Evolutionary conservation across 2,888 invertebrate genomes (phyloP), one percentile per base, ranked within the genome.

Genomic region (Philaethria dido): DNA sequence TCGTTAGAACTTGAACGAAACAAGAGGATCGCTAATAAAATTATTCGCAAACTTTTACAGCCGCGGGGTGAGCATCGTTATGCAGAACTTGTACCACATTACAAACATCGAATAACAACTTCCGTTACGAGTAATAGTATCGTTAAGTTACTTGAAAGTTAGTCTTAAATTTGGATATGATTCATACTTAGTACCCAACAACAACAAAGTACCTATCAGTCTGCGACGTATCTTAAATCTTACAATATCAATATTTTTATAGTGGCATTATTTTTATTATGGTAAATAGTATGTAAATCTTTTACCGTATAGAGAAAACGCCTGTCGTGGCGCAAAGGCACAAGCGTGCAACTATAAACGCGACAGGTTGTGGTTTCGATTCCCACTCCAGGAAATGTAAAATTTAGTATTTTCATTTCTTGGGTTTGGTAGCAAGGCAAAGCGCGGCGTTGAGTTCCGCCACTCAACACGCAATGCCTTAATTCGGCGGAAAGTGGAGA

Each of bases 1-100:
- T 39, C 39, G n/a, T 57, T 22, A 22, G 9, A 42, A 42, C 16
- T 42, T 42, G n/a, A 42, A 57, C 11, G 22, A 42, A 57, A 42
- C 5, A 57, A 57, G 16, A n/a, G 57, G 14, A 22, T 57, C n/a
- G 22, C 16, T 57, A 25, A 57, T 16, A 16, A 25, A 57, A 42
- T 42, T 39, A 22, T 55, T 25, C 16, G 42, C 13, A 33, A 33
- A 18, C 52, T 52, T 33, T 52, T 16, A 54, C 47, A 29, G 57
- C 64, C 67, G 25, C 61, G 50, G 69, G 62, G 39, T 62, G n/a
- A 16, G 9, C 1, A 42, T 57, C 39, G 55, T 67, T 62, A 62
- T 48, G 52, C 47, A 45, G 42, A 42, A 42, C 22, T 42, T 57
- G 57, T 16, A 57, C n/a, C 29, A 25, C 57, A 25, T 42, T 42